Evolutionary conservation across 2,113 vertebrate genomes (phyloP).

Genomic region (Bubalus kerabau): DNA sequence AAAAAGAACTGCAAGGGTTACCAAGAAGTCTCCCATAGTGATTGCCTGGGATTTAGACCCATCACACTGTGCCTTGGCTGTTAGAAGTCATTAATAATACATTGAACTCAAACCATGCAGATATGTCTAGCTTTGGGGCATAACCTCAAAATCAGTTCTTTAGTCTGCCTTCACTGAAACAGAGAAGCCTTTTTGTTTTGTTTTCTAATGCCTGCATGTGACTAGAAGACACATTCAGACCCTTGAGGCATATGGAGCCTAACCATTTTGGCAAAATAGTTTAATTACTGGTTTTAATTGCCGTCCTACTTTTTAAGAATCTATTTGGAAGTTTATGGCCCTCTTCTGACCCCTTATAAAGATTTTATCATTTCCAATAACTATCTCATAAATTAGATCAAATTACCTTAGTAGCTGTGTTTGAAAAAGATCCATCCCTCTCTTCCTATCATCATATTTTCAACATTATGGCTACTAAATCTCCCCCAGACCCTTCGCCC

Average conservation of each 20-base stretch:
- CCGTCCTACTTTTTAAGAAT: not conserved
- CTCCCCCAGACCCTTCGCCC: not conserved
- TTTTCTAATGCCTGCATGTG: not conserved
- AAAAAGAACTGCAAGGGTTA: not conserved
- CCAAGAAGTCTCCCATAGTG: not conserved
- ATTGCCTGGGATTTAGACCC: not conserved
- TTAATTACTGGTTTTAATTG: not conserved
- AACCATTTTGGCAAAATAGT: not conserved
- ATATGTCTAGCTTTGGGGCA: not conserved
- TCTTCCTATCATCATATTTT: not conserved
- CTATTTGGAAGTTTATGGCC: not conserved
- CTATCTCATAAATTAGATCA: not conserved
- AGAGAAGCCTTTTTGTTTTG: not conserved
- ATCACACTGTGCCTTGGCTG: not conserved
- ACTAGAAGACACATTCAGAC: not conserved
- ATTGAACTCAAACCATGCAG: not conserved
- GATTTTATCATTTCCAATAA: slow-evolving; percentile 11
- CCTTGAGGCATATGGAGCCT: not conserved
- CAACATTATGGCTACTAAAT: not conserved
- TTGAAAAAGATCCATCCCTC: not conserved
- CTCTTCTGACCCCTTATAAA: not conserved
- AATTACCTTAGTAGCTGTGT: not conserved
- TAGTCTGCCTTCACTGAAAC: not conserved
- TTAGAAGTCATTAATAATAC: not conserved
- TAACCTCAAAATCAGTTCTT: not conserved